Evolutionary conservation across 2,888 invertebrate genomes (phyloP), one percentile per base, ranked within the genome.

Genomic region (Sialis fuliginosa): DNA sequence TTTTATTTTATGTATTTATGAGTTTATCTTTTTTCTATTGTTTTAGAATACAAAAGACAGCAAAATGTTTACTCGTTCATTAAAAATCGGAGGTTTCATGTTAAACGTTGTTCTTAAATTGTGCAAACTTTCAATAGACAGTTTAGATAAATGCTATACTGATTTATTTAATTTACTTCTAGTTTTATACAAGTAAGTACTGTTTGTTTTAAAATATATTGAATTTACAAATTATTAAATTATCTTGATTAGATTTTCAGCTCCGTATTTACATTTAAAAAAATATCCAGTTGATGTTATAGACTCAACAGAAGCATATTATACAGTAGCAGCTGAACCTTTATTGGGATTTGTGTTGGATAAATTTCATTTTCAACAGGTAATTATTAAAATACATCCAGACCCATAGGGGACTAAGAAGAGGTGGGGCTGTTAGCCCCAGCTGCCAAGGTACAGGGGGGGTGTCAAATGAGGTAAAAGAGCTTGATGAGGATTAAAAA

Each of bases 61-160:
- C 2, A 71, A 69, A 57, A 49, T 61, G 6, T 49, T 62, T 1
- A 13, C 63, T n/a, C 62, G 70, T 49, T 64, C 65, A 37, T 54
- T 72, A 6, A 72, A 72, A 62, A 61, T 72, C 6, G 60, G 67
- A 6, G 67, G 63, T 54, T 74, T 74, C 52, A 62, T 64, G 2
- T 55, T 72, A 1, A 72, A 71, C 56, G 66, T 73, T 53, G 55
- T 69, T 46, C 47, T 67, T 10, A 70, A 66, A 57, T 54, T 71
- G 4, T 66, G 62, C 49, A 63, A 59, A 33, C 61, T 63, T 22
- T 69, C 69, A 52, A 60, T 48, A 48, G 54, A 1, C 44, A 54
- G 48, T 52, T 68, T 42, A 10, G 65, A 5, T 56, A 63, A 7
- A 51, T 67, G 39, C 52, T 69, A 42, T 42, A 30, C 30, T 31